A percentile compares a stretch with the other conserved stretches of the same genome.
These are phyloP conservation scores for Euschistus heros DNA, from an alignment of 1,140 invertebrate genomes.

Conservation along the genomic window DNA sequence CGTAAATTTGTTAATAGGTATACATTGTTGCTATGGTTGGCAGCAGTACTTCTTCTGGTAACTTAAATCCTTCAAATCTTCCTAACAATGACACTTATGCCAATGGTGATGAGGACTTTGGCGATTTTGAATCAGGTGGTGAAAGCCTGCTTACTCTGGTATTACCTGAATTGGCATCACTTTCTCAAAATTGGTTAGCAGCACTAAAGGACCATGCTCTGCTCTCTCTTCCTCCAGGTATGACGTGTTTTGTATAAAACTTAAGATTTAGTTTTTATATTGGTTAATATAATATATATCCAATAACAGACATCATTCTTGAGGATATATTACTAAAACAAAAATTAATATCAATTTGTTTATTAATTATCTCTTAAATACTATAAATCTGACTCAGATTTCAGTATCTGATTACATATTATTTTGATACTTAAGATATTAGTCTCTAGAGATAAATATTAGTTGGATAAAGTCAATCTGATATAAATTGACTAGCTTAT, in stretches of 20 bases:
- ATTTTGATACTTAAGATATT: no score
- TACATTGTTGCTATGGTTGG: constrained; percentile 90
- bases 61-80: constrained; percentile 35
- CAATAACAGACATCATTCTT: no score
- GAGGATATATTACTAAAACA: no score
- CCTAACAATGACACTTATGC: constrained; percentile 20
- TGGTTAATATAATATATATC: neutral
- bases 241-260: constrained; percentile 25
- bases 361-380: no score
- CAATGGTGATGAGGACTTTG: constrained; percentile 51
- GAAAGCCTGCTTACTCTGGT: constrained; percentile 83
- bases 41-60: constrained; percentile 53
- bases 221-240: constrained; percentile 77
- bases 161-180: constrained; percentile 78
- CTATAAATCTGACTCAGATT: no score
- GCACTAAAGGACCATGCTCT: constrained; percentile 91
- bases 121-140: constrained; percentile 54
- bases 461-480: no score
- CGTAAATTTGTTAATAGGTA: constrained; percentile 45
- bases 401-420: no score
- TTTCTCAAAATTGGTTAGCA: constrained; percentile 89
- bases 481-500: no score
- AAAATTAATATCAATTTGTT: no score
- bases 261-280: constrained; percentile 3
- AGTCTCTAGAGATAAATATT: no score